phyloP scores from a whole-genome alignment of 2,888 invertebrate species.

The Agriotes lineatus region DNA sequence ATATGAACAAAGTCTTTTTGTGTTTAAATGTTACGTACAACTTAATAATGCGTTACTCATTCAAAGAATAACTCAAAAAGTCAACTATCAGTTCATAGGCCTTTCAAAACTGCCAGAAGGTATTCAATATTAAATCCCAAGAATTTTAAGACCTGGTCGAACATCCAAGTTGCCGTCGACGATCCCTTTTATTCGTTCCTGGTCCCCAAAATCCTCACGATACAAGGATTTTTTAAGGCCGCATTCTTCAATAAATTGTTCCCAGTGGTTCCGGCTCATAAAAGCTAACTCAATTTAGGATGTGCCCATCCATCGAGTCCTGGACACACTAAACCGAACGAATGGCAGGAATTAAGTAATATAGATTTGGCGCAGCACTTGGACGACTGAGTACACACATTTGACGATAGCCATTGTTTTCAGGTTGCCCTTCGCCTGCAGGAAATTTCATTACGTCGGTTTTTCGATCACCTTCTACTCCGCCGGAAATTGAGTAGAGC shows the following conservation, averaged over 20 bases:
- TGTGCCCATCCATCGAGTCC: constrained; percentile 20
- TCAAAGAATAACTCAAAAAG: too few relatives aligned
- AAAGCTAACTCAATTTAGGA: constrained; percentile 27
- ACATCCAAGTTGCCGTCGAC: too few relatives aligned
- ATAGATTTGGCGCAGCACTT: constrained; percentile 32
- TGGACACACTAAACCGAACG: constrained; percentile 5
- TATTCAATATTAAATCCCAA: too few relatives aligned
- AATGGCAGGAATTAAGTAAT: constrained; percentile 30
- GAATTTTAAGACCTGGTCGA: too few relatives aligned
- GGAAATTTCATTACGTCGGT: constrained; percentile 21
- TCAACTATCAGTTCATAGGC: too few relatives aligned
- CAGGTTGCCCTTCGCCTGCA: constrained; percentile 16
- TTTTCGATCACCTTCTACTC: constrained; percentile 1
- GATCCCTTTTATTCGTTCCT: too few relatives aligned
- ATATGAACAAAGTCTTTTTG: too few relatives aligned
- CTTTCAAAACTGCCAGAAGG: too few relatives aligned
- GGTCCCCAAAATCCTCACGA: too few relatives aligned
- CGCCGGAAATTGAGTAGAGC: not conserved
- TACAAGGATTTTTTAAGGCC: not conserved
- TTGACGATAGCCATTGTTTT: constrained; percentile 36
- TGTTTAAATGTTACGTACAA: too few relatives aligned
- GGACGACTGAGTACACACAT: constrained; percentile 31
- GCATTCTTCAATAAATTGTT: not conserved
- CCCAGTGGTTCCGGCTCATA: not conserved
- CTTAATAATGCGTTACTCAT: too few relatives aligned